Evolutionary conservation across 2,888 invertebrate species (phyloP).

Genomic region (Pandemis corylana): DNA sequence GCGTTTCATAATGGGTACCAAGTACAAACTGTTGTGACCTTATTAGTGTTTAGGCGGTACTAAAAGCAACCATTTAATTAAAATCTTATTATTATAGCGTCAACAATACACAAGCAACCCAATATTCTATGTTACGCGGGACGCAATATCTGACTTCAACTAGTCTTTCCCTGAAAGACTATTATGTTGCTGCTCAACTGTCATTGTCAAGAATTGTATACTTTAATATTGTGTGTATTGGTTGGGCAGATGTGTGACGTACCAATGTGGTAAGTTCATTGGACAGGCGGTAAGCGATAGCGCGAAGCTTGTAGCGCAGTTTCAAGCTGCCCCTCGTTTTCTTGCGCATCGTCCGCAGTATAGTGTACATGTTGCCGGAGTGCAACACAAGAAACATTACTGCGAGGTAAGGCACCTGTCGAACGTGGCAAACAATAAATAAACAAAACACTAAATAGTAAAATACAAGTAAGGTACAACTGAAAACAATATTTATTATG

Average conservation of each 20-base stretch:
- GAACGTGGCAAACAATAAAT: constrained; percentile 58
- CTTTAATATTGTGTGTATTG: neutral
- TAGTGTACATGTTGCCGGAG: constrained; percentile 95
- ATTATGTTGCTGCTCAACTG: no score
- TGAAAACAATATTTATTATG: constrained; percentile 73
- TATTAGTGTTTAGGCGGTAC: constrained; percentile 12
- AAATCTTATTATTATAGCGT: constrained; percentile 16
- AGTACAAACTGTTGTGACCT: neutral
- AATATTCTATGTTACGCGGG: neutral
- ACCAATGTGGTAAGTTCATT: constrained; percentile 77
- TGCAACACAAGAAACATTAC: constrained; percentile 94
- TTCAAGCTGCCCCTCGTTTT: constrained; percentile 87
- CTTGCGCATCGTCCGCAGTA: constrained; percentile 93
- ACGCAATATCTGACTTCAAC: neutral
- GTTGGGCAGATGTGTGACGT: constrained; percentile 56
- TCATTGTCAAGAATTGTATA: no score
- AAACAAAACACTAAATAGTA: constrained; percentile 47
- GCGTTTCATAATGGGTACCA: neutral
- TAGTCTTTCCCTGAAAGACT: neutral
- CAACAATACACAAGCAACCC: constrained; percentile 23
- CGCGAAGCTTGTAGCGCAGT: constrained; percentile 85
- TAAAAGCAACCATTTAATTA: constrained; percentile 13
- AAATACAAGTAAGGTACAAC: constrained; percentile 58
- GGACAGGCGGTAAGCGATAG: constrained; percentile 79
- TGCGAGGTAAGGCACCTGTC: constrained; percentile 92